A percentile compares a stretch with the other conserved stretches of the same genome.
These are phyloP conservation scores for Siniperca undulata DNA, from an alignment of 2,797 vertebrate genomes.

Conservation along the genomic window DNA sequence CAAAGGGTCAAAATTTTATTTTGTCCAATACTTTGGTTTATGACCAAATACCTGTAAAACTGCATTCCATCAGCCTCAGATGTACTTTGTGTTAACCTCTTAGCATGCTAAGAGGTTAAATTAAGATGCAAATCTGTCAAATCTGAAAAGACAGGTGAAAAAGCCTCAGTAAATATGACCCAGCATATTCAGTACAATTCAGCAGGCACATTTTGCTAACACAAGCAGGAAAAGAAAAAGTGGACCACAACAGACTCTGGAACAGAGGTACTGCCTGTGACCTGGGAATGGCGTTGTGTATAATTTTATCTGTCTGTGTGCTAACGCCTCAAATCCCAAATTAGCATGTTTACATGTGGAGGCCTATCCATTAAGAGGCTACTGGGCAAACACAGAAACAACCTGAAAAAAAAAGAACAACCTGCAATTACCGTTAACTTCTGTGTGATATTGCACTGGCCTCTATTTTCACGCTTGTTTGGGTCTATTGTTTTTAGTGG, in stretches of 20 bases:
- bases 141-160: not conserved
- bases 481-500: conserved; percentile 12
- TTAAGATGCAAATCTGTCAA: too few relatives aligned
- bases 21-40: not conserved
- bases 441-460: conserved; percentile 17
- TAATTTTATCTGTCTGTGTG: not conserved
- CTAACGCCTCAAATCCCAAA: not conserved
- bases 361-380: not conserved
- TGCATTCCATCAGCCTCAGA: not conserved
- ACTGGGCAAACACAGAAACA: conserved; percentile 6
- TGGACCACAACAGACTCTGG: not conserved
- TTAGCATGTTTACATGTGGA: not conserved
- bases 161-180: not conserved
- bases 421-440: conserved; percentile 20
- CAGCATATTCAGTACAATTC: not conserved
- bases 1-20: not conserved
- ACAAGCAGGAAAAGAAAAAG: not conserved
- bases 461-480: conserved; percentile 5
- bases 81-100: too few relatives aligned
- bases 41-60: not conserved
- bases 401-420: not conserved
- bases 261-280: not conserved
- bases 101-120: too few relatives aligned
- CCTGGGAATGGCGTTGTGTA: conserved; percentile 1
- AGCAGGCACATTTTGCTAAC: not conserved